Conservation (phyloP, 2,888 invertebrate genomes). For the Meandrusa payeni region DNA sequence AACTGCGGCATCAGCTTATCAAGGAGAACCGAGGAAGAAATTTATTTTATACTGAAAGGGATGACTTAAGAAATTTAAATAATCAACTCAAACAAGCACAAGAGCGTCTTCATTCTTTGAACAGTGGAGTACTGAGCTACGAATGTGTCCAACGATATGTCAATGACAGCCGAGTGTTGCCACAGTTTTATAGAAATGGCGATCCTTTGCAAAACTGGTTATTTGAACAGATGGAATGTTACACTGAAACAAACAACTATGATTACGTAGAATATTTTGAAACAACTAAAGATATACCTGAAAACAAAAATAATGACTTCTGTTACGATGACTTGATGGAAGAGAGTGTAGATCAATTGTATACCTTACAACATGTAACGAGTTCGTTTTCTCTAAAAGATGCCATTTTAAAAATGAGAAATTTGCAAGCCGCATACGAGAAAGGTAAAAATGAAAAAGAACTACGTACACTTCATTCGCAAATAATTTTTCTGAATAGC, state of each 20-base stretch:
- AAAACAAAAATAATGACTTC: constrained; percentile 36
- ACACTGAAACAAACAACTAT: constrained; percentile 28
- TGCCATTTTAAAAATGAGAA: constrained; percentile 8
- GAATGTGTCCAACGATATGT: constrained; percentile 29
- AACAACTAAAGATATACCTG: neutral
- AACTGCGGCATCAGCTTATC: constrained; percentile 38
- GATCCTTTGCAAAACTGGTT: constrained; percentile 51
- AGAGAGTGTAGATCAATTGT: constrained; percentile 17
- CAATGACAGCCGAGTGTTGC: constrained; percentile 33
- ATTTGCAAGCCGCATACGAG: constrained; percentile 7
- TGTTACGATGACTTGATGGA: constrained; percentile 43
- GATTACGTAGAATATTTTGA: constrained; percentile 31
- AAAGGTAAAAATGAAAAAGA: constrained; percentile 29
- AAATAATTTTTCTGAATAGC: constrained; percentile 26
- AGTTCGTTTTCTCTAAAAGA: constrained; percentile 21
- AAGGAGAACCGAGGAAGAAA: constrained; percentile 17
- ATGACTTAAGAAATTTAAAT: constrained; percentile 35
- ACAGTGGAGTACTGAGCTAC: constrained; percentile 43
- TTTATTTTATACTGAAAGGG: constrained; percentile 41
- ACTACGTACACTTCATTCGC: constrained; percentile 27
- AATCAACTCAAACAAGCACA: constrained; percentile 38
- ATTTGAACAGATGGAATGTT: constrained; percentile 45
- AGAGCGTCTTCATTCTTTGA: constrained; percentile 41
- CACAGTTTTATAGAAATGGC: constrained; percentile 36
- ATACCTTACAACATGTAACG: neutral